phyloP scores from a whole-genome alignment of 1,140 invertebrate genomes.

The Dolichoris vasculosae region DNA sequence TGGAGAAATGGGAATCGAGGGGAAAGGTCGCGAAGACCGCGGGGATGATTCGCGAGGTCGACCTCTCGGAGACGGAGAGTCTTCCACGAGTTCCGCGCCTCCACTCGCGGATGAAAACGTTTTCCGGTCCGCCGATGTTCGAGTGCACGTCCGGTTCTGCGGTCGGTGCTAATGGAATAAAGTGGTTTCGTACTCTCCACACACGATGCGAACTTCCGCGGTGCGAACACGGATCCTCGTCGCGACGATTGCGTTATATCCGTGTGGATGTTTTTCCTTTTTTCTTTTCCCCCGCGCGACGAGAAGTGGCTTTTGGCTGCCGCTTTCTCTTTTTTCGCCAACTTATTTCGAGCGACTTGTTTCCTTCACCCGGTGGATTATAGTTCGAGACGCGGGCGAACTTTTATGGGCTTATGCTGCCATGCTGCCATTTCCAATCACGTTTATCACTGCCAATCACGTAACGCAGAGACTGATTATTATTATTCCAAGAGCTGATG shows the following conservation, averaged over 20 bases:
- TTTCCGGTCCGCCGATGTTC: slow-evolving; percentile 7
- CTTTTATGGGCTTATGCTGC: neutral
- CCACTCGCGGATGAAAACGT: slow-evolving; percentile 17
- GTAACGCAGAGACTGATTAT: no score
- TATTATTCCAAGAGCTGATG: neutral
- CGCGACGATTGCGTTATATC: slow-evolving; percentile 12
- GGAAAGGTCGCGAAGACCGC: neutral
- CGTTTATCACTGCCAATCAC: neutral
- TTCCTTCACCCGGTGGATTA: neutral
- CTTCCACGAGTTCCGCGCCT: neutral
- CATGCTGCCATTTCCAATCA: neutral
- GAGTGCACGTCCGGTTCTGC: slow-evolving; percentile 18
- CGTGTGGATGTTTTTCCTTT: neutral
- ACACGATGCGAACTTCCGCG: neutral
- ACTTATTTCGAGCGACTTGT: neutral
- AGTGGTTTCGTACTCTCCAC: slow-evolving; percentile 34
- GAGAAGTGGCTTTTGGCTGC: neutral
- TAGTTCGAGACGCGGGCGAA: neutral
- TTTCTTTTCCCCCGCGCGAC: no score
- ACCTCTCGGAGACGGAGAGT: no score
- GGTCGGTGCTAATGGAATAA: slow-evolving; percentile 50
- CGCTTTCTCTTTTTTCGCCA: neutral
- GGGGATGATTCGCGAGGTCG: neutral
- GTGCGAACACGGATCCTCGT: neutral
- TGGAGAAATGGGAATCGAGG: neutral